phyloP scores from a whole-genome alignment of 1,140 invertebrate genomes.

The Caerostris extrusa region DNA sequence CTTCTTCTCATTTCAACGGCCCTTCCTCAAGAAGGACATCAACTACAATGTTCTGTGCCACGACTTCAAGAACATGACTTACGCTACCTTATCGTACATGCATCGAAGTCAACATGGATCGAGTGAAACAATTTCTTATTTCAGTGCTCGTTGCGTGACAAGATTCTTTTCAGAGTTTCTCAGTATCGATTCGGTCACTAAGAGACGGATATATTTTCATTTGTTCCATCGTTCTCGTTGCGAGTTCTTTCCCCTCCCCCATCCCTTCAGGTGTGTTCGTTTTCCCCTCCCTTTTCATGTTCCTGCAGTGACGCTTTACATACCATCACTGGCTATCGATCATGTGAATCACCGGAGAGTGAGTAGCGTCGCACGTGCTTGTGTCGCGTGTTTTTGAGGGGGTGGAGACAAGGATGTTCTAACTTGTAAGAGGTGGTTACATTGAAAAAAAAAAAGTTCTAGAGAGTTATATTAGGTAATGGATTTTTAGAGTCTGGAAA shows the following conservation, averaged over 20 bases:
- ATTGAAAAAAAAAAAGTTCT: no score
- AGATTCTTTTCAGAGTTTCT: background rate
- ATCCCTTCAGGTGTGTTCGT: background rate
- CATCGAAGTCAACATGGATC: background rate
- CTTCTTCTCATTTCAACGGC: no score
- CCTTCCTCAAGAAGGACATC: no score
- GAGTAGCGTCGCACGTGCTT: background rate
- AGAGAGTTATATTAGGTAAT: no score
- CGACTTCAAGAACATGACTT: no score
- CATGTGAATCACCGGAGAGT: background rate
- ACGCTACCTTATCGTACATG: no score
- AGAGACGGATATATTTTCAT: conserved; percentile 36
- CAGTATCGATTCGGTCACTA: conserved; percentile 10
- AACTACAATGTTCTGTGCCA: no score
- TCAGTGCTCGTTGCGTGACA: background rate
- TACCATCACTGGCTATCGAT: background rate
- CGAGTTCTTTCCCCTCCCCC: background rate
- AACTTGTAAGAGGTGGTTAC: no score
- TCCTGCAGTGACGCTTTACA: background rate
- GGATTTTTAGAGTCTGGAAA: no score
- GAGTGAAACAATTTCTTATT: conserved; percentile 24
- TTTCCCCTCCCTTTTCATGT: background rate
- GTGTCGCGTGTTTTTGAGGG: background rate
- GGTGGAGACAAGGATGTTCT: no score
- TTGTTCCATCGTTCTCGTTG: background rate